Evolutionary conservation across 37 sponge, comb jelly and placozoan genomes (phyloP), one percentile per base, ranked within the genome.

Genomic region (Ephydatia muelleri): DNA sequence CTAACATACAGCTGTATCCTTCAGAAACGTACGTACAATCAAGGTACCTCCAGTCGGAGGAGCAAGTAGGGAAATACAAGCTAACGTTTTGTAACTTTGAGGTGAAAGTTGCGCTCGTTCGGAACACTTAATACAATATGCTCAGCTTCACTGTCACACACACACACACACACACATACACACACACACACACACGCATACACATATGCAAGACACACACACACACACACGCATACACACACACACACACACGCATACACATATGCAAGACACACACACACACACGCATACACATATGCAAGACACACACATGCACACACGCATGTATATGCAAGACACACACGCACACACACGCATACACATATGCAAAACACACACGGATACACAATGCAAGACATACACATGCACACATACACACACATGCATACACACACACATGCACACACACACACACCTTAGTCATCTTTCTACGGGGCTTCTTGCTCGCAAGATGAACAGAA

Each of bases 261-360:
- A n/a, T n/a, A n/a, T n/a, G n/a, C n/a, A n/a, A n/a, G n/a, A 43
- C 1, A 57, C n/a, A n/a, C n/a, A n/a, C n/a, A n/a, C n/a, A 14
- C 16, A 57, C 57, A 81, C 49, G 70, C 82, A 70, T 30, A 81
- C 71, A 80, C 68, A 66, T 30, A 81, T 48, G 70, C 82, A 77
- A 49, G 35, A n/a, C 29, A 32, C 29, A 32, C 31, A 33, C 9
- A 14, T 11, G 16, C 6, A 57, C 57, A 57, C 57, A 57, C 19
- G 16, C 57, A 14, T 14, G 16, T 21, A 57, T 21, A 57, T 21
- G 16, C 67, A 64, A 82, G 25, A 71, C 21, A 71, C 16, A 32
- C 31, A 33, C 9, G 16, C 19, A 14, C 6, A 57, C 57, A 57
- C 57, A 57, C 19, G 16, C 57, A 14, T 14, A 57, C 57, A 57